Conservation (phyloP, 2,888 invertebrate species). For the Mystacides longicornis region DNA sequence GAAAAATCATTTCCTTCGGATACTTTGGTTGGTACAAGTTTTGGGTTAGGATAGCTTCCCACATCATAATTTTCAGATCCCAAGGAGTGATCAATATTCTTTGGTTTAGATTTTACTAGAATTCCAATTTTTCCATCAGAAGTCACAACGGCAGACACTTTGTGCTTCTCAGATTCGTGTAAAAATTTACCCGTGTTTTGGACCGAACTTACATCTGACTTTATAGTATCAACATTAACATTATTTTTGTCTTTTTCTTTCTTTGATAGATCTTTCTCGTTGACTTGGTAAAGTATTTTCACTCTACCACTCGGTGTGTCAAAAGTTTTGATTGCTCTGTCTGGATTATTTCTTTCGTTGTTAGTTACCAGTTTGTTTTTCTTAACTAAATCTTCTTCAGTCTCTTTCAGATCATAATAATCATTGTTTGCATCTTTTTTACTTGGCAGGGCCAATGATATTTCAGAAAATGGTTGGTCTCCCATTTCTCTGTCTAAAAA, state of each 20-base stretch:
- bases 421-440: conserved; percentile 15
- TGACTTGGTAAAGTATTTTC: conserved; percentile 38
- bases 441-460: conserved; percentile 14
- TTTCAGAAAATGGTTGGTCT: conserved; percentile 25
- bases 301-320: conserved; percentile 41
- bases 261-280: conserved; percentile 19
- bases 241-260: conserved; percentile 17
- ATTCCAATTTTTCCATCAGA: conserved; percentile 44
- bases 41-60: conserved; percentile 13
- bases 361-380: conserved; percentile 31
- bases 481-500: conserved; percentile 31
- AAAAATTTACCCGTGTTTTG: conserved; percentile 28
- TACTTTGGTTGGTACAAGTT: conserved; percentile 12
- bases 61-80: conserved; percentile 7
- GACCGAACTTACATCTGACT: conserved; percentile 14
- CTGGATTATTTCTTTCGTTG: conserved; percentile 23
- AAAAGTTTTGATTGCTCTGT: conserved; percentile 41
- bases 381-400: conserved; percentile 16
- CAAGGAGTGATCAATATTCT: conserved; percentile 5
- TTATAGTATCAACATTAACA: conserved; percentile 11
- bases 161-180: conserved; percentile 35
- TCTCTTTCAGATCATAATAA: conserved; percentile 8
- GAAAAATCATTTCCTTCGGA: conserved; percentile 6
- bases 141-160: conserved; percentile 42
- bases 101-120: conserved; percentile 28